phyloP scores from a whole-genome alignment of 2,113 vertebrate genomes.

The Recurvirostra avosetta region DNA sequence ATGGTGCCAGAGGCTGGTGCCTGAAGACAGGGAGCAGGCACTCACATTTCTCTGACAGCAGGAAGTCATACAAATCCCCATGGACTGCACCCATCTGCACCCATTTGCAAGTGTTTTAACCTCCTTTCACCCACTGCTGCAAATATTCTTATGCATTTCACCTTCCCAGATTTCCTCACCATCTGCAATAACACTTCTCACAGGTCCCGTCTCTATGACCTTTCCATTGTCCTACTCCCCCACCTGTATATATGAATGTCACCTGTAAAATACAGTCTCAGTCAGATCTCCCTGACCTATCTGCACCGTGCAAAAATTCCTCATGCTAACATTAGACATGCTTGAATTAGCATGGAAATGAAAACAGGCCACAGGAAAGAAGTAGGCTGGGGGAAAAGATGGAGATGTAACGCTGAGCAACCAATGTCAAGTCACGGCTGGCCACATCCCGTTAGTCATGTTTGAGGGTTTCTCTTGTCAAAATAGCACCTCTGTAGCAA shows the following conservation, averaged over 20 bases:
- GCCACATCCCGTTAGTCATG: neutral
- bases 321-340: neutral
- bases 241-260: neutral
- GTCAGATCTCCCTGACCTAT: neutral
- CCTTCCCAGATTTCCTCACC: neutral
- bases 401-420: neutral
- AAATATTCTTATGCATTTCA: neutral
- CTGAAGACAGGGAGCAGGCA: fast-evolving
- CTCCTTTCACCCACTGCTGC: neutral
- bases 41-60: neutral
- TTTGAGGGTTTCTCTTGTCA: neutral
- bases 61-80: neutral
- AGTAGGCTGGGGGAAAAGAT: neutral
- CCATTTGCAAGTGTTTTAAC: neutral
- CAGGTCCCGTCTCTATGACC: neutral
- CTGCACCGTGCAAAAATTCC: neutral
- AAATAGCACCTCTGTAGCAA: neutral
- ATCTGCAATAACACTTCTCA: neutral
- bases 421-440: neutral
- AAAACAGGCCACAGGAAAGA: slow-evolving; percentile 22
- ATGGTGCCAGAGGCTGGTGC: neutral
- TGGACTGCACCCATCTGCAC: neutral
- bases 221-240: neutral
- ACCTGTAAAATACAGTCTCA: neutral
- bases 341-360: slow-evolving; percentile 32